Percentiles rank a stretch among this genome's conserved stretches.
phyloP scores from a whole-genome alignment of 2,113 vertebrate species.

The Cacatua alba region DNA sequence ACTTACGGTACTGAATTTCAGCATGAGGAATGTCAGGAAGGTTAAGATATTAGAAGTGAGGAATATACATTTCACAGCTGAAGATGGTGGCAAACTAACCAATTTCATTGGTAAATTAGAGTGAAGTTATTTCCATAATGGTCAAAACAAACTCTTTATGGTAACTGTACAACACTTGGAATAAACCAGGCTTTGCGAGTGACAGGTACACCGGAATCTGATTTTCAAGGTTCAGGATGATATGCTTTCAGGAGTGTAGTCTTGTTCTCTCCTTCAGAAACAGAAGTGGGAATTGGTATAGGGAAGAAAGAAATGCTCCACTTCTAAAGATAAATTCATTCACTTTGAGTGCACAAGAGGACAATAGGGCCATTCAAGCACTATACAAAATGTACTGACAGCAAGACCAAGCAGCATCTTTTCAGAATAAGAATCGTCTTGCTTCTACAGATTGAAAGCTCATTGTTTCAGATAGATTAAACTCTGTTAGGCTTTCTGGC shows the following conservation, averaged over 20 bases:
- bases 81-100: background rate
- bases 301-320: slow-evolving; percentile 12
- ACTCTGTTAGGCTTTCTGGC: background rate
- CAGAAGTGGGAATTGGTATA: slow-evolving; percentile 13
- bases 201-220: background rate
- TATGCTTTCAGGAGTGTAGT: background rate
- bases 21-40: background rate
- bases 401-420: slow-evolving; percentile 19
- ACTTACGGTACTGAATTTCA: background rate
- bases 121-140: background rate
- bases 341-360: slow-evolving; percentile 26
- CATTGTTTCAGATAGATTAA: background rate
- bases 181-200: background rate
- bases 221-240: slow-evolving; percentile 24
- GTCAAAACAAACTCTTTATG: background rate
- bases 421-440: slow-evolving; percentile 6
- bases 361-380: slow-evolving; percentile 43
- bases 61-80: background rate
- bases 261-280: slow-evolving; percentile 31
- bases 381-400: slow-evolving; percentile 23
- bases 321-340: slow-evolving; percentile 50
- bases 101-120: background rate
- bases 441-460: background rate
- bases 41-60: background rate
- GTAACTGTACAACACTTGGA: background rate